Percentiles rank a stretch among this genome's conserved stretches.
phyloP scores from a whole-genome alignment of 2,888 invertebrate species.

The Octodonta nipae region DNA sequence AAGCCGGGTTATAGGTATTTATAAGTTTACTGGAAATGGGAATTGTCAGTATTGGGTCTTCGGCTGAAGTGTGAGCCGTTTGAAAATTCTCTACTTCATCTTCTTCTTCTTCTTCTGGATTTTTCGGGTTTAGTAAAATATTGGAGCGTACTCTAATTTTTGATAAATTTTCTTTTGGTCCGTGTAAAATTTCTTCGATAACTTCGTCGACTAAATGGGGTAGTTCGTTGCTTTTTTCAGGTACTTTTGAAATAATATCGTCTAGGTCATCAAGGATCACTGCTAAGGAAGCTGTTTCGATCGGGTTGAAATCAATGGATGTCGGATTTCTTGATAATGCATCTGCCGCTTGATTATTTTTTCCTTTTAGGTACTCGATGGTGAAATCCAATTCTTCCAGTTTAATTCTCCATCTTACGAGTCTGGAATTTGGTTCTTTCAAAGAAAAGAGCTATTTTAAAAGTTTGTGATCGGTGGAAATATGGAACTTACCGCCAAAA shows the following conservation, averaged over 20 bases:
- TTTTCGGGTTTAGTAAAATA: no score
- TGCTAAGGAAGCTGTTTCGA: constrained; percentile 1
- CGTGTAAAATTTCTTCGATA: background rate
- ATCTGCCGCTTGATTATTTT: constrained; percentile 4
- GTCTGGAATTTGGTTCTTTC: no score
- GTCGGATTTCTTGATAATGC: constrained; percentile 4
- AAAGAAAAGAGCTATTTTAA: constrained; percentile 10
- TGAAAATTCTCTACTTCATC: background rate
- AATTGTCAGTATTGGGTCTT: no score
- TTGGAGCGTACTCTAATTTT: no score
- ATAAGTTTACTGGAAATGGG: background rate
- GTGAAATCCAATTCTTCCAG: no score
- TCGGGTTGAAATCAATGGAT: constrained; percentile 1
- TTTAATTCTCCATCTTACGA: no score
- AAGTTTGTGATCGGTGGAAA: constrained; percentile 12
- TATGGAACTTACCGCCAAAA: constrained; percentile 9
- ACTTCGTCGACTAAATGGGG: background rate
- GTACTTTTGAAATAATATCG: background rate
- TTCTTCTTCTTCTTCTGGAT: no score
- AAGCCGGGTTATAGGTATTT: background rate
- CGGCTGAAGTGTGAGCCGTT: background rate
- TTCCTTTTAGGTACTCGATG: constrained; percentile 4
- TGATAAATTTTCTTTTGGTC: no score
- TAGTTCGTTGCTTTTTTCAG: background rate
- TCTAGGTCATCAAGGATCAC: constrained; percentile 2